These are phyloP conservation scores for Drosophila tsacasi DNA, from an alignment of 1,140 invertebrate genomes.

Conservation along the genomic window DNA sequence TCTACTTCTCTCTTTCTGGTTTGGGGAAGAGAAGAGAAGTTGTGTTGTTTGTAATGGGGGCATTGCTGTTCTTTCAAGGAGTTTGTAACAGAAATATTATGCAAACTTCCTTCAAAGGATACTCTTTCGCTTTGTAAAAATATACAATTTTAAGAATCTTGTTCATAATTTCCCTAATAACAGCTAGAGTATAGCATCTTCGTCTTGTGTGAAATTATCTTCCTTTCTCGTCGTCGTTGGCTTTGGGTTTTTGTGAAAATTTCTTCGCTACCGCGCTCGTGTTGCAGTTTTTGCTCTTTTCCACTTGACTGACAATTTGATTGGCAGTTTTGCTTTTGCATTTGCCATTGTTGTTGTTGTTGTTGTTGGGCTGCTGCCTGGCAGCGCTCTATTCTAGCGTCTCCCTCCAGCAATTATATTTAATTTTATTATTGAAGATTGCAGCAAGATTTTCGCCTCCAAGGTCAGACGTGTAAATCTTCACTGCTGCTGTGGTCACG, in stretches of 20 bases:
- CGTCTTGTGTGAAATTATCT: background rate
- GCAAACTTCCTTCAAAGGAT: too few relatives aligned
- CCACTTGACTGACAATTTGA: constrained; percentile 83
- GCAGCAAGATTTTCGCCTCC: constrained; percentile 78
- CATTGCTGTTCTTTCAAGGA: background rate
- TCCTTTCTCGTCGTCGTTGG: background rate
- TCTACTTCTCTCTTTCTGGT: constrained; percentile 12
- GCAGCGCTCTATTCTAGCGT: constrained; percentile 57
- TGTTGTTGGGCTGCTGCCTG: constrained; percentile 35
- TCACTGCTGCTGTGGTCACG: constrained; percentile 66
- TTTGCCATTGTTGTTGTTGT: constrained; percentile 48
- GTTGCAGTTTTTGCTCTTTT: constrained; percentile 80
- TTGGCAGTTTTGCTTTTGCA: constrained; percentile 74
- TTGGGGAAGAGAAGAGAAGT: constrained; percentile 61
- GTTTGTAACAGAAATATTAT: background rate
- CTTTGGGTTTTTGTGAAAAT: constrained; percentile 57
- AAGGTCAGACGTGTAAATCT: constrained; percentile 82
- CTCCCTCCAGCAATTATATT: constrained; percentile 76
- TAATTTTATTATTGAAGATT: constrained; percentile 84
- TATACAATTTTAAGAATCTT: background rate
- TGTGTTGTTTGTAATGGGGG: background rate
- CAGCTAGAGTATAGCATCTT: background rate
- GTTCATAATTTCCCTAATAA: background rate
- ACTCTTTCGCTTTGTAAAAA: background rate
- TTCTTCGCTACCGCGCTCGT: constrained; percentile 66